Percentiles rank a stretch among this genome's conserved stretches.
phyloP scores from a whole-genome alignment of 2,113 vertebrate species.

The Phylloscopus trochiloides region DNA sequence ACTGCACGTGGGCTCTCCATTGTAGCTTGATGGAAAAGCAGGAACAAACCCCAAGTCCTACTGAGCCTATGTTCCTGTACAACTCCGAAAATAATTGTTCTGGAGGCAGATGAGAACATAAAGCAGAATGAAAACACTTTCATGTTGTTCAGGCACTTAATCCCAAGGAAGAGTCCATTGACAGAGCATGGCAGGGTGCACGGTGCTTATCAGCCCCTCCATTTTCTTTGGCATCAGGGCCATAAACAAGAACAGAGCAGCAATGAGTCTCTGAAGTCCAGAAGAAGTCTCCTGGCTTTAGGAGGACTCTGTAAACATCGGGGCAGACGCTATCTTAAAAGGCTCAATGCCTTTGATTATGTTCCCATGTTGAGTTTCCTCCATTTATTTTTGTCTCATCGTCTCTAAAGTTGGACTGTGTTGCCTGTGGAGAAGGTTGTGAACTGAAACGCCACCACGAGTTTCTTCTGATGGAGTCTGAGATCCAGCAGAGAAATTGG shows the following conservation, averaged over 20 bases:
- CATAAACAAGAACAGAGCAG: constrained; percentile 41
- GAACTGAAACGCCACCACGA: background rate
- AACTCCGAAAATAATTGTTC: background rate
- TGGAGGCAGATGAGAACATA: constrained; percentile 27
- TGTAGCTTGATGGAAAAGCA: background rate
- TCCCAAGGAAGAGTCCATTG: constrained; percentile 28
- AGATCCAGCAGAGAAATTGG: constrained; percentile 40
- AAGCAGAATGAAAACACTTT: constrained; percentile 29
- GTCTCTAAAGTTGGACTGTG: background rate
- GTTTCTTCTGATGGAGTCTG: background rate
- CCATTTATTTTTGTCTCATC: constrained; percentile 42
- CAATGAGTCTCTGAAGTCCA: constrained; percentile 39
- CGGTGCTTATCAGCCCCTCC: background rate
- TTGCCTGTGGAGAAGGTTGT: background rate
- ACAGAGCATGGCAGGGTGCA: constrained; percentile 34
- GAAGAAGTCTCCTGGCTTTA: constrained; percentile 18
- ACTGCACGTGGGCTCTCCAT: background rate
- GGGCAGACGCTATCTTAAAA: constrained; percentile 34
- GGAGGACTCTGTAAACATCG: constrained; percentile 36
- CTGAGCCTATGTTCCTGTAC: constrained; percentile 2
- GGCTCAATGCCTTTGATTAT: constrained; percentile 40
- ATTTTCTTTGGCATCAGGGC: constrained; percentile 21
- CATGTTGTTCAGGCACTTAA: constrained; percentile 8
- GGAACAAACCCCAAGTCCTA: background rate
- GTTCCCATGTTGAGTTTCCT: constrained; percentile 32